Conservation (phyloP, 2,797 vertebrate genomes). For the Remorina albescens region DNA sequence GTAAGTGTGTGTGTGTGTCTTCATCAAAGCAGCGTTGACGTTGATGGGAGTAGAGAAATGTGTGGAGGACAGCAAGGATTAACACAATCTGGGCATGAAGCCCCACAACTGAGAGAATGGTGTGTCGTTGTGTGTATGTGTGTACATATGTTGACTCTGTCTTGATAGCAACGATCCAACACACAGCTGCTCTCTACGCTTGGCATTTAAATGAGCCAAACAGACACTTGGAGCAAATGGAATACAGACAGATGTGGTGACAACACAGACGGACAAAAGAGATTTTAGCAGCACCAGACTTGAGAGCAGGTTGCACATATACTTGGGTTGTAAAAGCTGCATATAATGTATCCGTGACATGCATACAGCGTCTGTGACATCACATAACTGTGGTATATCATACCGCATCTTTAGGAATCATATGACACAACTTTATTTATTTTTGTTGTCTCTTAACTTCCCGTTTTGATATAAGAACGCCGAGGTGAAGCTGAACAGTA, state of each 20-base stretch:
- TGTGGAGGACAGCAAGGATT: constrained; percentile 81
- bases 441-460: constrained; percentile 12
- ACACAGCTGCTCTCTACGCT: constrained; percentile 79
- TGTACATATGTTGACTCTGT: constrained; percentile 71
- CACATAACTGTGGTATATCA: not conserved
- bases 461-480: constrained; percentile 6
- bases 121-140: constrained; percentile 52
- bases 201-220: constrained; percentile 79
- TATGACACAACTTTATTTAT: not conserved
- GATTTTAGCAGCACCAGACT: constrained; percentile 49
- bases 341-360: constrained; percentile 37
- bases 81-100: constrained; percentile 82
- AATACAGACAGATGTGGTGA: constrained; percentile 68
- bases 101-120: constrained; percentile 67
- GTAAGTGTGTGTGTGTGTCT: constrained; percentile 66
- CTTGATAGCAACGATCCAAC: constrained; percentile 79
- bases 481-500: constrained; percentile 25
- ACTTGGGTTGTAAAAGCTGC: constrained; percentile 17
- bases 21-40: constrained; percentile 80
- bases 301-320: constrained; percentile 62
- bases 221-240: constrained; percentile 75
- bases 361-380: not conserved
- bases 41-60: constrained; percentile 81
- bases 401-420: constrained; percentile 11
- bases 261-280: constrained; percentile 67